Conservation (phyloP, 2,797 vertebrate genomes). For the Dromococcyx pavoninus region DNA sequence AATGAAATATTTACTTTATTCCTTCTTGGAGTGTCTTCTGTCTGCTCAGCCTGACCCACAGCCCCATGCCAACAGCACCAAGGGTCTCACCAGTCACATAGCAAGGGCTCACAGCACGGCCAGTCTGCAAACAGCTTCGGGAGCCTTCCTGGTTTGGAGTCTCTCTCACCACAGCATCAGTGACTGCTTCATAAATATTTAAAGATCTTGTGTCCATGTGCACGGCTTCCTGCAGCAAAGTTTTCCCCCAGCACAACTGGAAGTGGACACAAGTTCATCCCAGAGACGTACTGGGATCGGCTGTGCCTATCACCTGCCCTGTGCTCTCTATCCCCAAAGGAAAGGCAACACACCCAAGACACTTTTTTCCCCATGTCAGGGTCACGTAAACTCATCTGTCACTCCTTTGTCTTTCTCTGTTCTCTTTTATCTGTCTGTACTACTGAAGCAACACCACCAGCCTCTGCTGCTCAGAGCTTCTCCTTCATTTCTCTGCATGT, state of each 20-base stretch:
- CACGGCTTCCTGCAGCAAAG: neutral
- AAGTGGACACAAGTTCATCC: neutral
- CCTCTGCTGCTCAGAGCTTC: neutral
- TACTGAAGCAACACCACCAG: neutral
- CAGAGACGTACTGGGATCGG: neutral
- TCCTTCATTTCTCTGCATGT: neutral
- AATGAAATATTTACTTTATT: neutral
- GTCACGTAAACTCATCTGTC: neutral
- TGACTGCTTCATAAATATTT: neutral
- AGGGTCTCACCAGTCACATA: neutral
- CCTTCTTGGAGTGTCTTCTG: neutral
- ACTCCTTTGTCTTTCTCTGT: neutral
- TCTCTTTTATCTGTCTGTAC: fast-evolving
- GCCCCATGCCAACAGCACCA: neutral
- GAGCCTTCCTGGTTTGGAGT: neutral
- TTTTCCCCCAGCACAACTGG: neutral
- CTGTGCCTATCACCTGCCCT: fast-evolving
- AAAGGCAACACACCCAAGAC: fast-evolving
- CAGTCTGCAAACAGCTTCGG: fast-evolving
- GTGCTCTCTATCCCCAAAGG: neutral
- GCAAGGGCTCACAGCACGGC: neutral
- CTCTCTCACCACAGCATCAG: neutral
- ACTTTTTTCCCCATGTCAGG: neutral
- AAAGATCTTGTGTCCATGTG: neutral
- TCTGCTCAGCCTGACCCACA: neutral